Percentiles rank a stretch among this genome's conserved stretches.
Evolutionary conservation across 1,140 invertebrate species (phyloP).

Genomic region (Drosophila novamexicana): DNA sequence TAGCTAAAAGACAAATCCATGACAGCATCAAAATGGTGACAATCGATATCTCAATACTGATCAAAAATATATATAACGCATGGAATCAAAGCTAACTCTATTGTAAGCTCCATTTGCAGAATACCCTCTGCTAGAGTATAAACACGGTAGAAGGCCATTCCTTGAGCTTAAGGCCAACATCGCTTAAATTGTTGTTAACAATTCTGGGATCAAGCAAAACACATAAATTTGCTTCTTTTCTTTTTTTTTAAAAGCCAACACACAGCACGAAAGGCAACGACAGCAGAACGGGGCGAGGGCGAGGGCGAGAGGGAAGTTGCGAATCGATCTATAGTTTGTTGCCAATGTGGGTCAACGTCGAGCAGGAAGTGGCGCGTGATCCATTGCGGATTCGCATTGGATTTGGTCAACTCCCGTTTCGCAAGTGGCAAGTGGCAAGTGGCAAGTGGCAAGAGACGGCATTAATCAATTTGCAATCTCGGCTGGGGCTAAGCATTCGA

Average conservation of each 20-base stretch:
- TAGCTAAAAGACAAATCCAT: too few relatives aligned
- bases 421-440: not conserved
- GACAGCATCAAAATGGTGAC: too few relatives aligned
- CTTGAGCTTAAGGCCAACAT: slow-evolving; percentile 14
- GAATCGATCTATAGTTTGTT: not conserved
- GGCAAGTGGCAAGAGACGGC: not conserved
- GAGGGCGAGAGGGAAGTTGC: not conserved
- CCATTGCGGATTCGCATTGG: slow-evolving; percentile 27
- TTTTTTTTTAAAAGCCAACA: slow-evolving; percentile 4
- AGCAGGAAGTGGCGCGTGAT: slow-evolving; percentile 36
- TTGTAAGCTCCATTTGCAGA: not conserved
- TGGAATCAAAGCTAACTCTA: not conserved
- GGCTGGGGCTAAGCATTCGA: not conserved
- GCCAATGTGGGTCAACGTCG: slow-evolving; percentile 30
- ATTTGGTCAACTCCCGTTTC: slow-evolving; percentile 20
- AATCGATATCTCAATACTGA: too few relatives aligned
- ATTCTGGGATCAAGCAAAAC: slow-evolving; percentile 44
- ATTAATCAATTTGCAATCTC: slow-evolving; percentile 35
- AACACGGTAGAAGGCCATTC: not conserved
- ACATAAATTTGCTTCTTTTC: slow-evolving; percentile 50
- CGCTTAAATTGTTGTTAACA: slow-evolving; percentile 70
- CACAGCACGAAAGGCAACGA: not conserved
- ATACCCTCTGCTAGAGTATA: not conserved
- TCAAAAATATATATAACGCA: too few relatives aligned
- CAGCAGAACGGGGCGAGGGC: not conserved